Evolutionary conservation across 2,888 invertebrate genomes (phyloP), one percentile per base, ranked within the genome.

Genomic region (Apomyelois bistriatella): DNA sequence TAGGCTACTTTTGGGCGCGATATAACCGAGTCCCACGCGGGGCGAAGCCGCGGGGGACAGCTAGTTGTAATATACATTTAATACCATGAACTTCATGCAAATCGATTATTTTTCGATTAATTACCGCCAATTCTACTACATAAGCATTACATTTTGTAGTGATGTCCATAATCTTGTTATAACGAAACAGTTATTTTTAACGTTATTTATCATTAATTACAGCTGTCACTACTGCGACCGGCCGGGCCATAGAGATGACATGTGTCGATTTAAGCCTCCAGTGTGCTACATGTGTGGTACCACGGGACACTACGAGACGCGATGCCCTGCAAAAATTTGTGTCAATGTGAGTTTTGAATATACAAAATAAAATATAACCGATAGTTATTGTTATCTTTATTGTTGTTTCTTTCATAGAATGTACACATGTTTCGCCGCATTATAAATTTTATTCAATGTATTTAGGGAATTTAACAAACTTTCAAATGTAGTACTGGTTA

Each of bases 271-370:
- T 36, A 91, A 90, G 61, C 91, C 92, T 1, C 85, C 83, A 1
- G 91, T 90, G 15, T 95, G 95, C 73, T 89, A 85, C 66, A 93
- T 95, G 88, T 95, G 95, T 65, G 95, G 95, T n/a, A 72, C 71
- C 5, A 66, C 70, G 0, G 94, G 94, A 0, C 95, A 95, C 72
- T 77, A 74, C 15, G 94, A 94, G 62, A 90, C 92, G 0, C 87
- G 93, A 37, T 95, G 95, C 73, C 94, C 94, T 0, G 90, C 92
- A 54, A 93, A 93, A 65, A 91, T 94, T 62, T 95, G 95, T 65
- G 89, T 94, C 54, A 93, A 94, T 69, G 95, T 95, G 85, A 84
- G 91, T 78, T 16, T 8, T 9, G 8, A 16, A 4, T 22, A 22
- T 22, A 22, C n/a, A n/a, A 22, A 22, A 22, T 3, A 22, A 22